Evolutionary conservation across 2,888 invertebrate species (phyloP), one percentile per base, ranked within the genome.

Genomic region (Oithona nana): DNA sequence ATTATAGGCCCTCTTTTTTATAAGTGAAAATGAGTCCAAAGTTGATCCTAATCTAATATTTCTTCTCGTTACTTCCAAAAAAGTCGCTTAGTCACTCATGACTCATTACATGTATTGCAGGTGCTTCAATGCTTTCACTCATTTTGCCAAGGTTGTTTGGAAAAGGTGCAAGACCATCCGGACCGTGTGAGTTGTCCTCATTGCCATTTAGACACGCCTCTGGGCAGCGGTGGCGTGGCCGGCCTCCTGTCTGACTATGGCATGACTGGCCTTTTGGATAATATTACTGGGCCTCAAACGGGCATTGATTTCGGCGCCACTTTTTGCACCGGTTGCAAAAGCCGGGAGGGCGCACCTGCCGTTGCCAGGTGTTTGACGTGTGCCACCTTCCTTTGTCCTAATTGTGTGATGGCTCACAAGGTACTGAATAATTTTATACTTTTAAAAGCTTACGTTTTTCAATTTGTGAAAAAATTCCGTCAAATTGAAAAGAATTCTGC

Each of bases 381-480:
- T 76, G 87, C 87, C 71, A 92, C 92, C 73, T 89, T 86, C 73
- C 81, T 97, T 68, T 97, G 97, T 77, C 83, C 88, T 65, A 92
- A 93, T 74, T 97, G 97, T 81, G 90, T 92, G 70, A 93, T 93
- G 83, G 95, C 95, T 66, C 97, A 97, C 76, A 90, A 94, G 76
- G 76, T 73, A 69, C n/a, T n/a, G 22, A 13, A 52, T 52, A 52
- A 52, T 52, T 52, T 13, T 16, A 11, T 16, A 52, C 11, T 52
- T 13, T 16, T 16, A 20, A 52, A 52, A 11, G 11, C 54, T 13
- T 13, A 13, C 11, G 22, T 52, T 20, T 52, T 52, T 52, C 54
- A 13, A 11, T 20, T 16, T 52, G n/a, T n/a, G n/a, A n/a, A n/a
- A n/a, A n/a, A n/a, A n/a, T n/a, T n/a, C n/a, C n/a, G n/a, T n/a